phyloP scores from a whole-genome alignment of 2,797 vertebrate species.

The Anas capensis region DNA sequence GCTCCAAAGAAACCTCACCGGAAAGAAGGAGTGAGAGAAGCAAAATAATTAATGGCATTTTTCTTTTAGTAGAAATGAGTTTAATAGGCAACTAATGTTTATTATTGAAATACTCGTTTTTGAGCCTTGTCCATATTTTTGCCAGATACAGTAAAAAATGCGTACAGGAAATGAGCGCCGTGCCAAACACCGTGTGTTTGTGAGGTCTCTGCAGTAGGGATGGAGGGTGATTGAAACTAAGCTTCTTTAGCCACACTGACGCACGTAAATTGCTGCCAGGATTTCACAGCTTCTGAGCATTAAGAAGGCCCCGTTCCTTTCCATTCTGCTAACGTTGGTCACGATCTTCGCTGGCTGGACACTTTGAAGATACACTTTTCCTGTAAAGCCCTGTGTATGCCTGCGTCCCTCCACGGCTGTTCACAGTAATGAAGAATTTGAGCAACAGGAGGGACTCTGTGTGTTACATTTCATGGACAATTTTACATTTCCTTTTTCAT shows the following conservation, averaged over 20 bases:
- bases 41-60: not conserved
- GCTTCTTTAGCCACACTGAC: not conserved
- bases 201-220: not conserved
- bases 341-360: not conserved
- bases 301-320: not conserved
- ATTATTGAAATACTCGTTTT: not conserved
- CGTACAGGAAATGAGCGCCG: not conserved
- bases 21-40: not conserved
- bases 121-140: not conserved
- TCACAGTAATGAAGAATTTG: constrained; percentile 1
- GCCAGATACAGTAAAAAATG: not conserved
- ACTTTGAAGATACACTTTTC: not conserved
- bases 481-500: not conserved
- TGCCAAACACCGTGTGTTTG: not conserved
- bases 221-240: not conserved
- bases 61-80: not conserved
- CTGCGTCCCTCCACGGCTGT: not conserved
- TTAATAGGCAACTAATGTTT: not conserved
- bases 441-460: not conserved
- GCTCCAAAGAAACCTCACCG: not conserved
- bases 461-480: not conserved
- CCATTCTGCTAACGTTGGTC: not conserved
- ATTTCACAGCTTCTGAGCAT: constrained; percentile 17
- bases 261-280: not conserved
- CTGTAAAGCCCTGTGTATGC: not conserved